These are phyloP conservation scores for Siniperca knerii DNA, from an alignment of 2,113 vertebrate species.

Conservation along the genomic window DNA sequence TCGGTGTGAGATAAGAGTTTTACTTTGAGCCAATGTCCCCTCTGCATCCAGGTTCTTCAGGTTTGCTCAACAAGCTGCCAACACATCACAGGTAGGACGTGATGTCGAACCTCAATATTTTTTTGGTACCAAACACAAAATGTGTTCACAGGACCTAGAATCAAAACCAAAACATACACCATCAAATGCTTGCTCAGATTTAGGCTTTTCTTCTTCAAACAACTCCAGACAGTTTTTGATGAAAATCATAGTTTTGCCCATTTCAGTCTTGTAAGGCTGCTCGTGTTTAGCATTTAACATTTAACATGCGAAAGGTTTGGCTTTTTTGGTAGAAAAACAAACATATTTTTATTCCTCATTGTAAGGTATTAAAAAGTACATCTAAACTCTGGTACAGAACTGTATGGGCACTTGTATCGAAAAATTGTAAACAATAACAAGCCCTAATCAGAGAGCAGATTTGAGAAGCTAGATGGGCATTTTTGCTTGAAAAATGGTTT, in stretches of 20 bases:
- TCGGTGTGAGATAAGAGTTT: slow-evolving; percentile 23
- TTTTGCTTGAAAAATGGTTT: not conserved
- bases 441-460: not conserved
- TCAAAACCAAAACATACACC: not conserved
- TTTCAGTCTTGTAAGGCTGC: not conserved
- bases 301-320: not conserved
- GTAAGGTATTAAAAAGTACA: not conserved
- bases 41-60: slow-evolving; percentile 50
- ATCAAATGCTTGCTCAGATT: not conserved
- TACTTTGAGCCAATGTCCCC: not conserved
- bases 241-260: not conserved
- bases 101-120: not conserved
- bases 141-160: slow-evolving; percentile 7
- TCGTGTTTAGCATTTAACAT: too few relatives aligned
- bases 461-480: too few relatives aligned
- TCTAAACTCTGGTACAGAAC: too few relatives aligned
- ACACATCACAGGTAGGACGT: slow-evolving; percentile 29
- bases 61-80: slow-evolving; percentile 48
- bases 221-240: not conserved
- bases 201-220: not conserved
- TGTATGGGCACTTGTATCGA: not conserved
- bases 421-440: too few relatives aligned
- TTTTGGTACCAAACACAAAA: not conserved
- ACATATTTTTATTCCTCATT: not conserved
- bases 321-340: not conserved